Base-by-base conservation (phyloP, 2,797 vertebrate genomes). In the Odontamblyopus lacepedii region DNA sequence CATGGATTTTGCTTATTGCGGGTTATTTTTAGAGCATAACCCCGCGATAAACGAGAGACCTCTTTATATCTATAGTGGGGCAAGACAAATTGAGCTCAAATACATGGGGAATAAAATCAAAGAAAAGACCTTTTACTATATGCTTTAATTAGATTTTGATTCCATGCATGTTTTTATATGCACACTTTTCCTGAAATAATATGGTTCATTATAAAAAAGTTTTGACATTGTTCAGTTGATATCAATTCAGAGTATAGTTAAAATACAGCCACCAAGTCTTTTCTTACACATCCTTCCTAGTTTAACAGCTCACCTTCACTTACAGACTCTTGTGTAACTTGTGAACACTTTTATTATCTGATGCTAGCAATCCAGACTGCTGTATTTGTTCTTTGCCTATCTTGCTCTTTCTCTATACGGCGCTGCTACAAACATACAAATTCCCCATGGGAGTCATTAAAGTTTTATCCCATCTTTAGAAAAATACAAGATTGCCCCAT, bases 351-450 rank as follows among this genome's bases (percentile, higher is more conserved):
- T 69, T 71, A 78, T 61, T 55, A 83, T 81, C 69, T 67, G 51
- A 29, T 8, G 71, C 29, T 71, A 64, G 57, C 76, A 63, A 78
- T 78, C 63, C 60, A 8, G 1, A n/a, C 59, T 18, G 70, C 4
- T 76, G 32, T 74, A 71, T 78, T 81, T 81, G 74, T 80, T 71
- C 38, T 70, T n/a, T 68, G 74, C 67, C 77, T 83, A 80, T 81
- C 73, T 83, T 27, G 63, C 63, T 65, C 69, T 62, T 67, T 63
- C 35, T 72, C 60, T 70, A 1, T 69, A 65, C 75, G 2, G 3
- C 48, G 5, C 48, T 55, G 26, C 75, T 63, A 69, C 67, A 82
- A 77, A 79, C 70, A 79, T 50, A 38, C 11, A 27, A 23, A 64
- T 68, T 65, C 50, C 57, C 76, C 64, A 32, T n/a, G 71, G 70